A percentile compares a stretch with the other conserved stretches of the same genome.
These are phyloP conservation scores for Hipposideros armiger DNA, from an alignment of 2,113 vertebrate genomes.

Conservation along the genomic window DNA sequence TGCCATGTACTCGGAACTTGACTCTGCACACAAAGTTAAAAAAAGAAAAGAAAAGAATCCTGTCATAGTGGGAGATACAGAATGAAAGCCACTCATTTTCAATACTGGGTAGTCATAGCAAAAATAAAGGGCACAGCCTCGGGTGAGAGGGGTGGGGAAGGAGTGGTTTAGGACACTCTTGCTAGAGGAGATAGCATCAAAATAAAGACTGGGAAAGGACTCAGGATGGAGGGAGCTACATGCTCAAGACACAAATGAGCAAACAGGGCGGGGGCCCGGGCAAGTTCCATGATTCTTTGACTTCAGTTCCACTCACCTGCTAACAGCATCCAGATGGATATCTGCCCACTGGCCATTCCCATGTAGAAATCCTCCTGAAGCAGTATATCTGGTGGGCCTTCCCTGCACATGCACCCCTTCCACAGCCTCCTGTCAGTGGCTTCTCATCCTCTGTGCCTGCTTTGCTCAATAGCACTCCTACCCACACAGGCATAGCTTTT, in stretches of 20 bases:
- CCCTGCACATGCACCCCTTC: too few species aligned
- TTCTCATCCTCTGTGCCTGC: not conserved
- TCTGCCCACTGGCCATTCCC: not conserved
- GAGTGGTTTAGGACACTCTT: not conserved
- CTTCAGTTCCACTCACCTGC: not conserved
- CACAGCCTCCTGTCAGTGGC: too few species aligned
- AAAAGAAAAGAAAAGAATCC: too few species aligned
- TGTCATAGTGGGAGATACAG: too few species aligned
- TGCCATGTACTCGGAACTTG: too few species aligned
- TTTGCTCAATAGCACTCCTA: not conserved
- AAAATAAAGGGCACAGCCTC: not conserved
- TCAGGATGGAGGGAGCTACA: not conserved
- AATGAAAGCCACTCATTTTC: too few species aligned
- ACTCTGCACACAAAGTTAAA: too few species aligned
- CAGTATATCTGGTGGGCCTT: not conserved
- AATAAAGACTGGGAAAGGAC: not conserved
- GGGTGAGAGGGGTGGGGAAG: not conserved
- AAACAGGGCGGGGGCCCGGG: not conserved
- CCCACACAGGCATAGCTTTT: not conserved
- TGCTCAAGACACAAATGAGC: not conserved
- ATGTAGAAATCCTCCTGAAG: not conserved
- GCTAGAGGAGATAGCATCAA: not conserved
- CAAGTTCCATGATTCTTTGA: fast-evolving
- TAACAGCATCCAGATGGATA: not conserved
- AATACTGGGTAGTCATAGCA: too few species aligned